Base-by-base conservation (phyloP, 35 echinoderm and acorn worm genomes). In the Chiridota heheva region DNA sequence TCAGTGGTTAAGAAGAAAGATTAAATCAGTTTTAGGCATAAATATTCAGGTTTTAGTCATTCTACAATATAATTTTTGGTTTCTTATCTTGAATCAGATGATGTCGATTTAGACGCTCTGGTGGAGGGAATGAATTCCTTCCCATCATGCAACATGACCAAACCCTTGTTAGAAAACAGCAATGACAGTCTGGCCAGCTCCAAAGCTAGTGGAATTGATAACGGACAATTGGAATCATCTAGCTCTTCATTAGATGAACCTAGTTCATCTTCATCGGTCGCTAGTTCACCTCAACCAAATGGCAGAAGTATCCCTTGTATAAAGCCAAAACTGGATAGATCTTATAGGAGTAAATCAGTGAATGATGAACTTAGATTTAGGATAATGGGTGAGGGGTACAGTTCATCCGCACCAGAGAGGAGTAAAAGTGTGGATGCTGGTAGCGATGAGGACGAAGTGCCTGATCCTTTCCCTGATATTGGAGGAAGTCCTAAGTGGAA, bases 71-170 rank as follows among this genome's bases (percentile, higher is more conserved):
- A 13, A 22, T 53, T 53, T 22, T 53, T 53, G 48, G 48, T 53
- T 53, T 22, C 22, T 22, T 22, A 13, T 10, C 48, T 22, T 53
- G 48, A 13, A 20, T 20, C 74, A 93, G 90, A 92, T 62, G 90
- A 93, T 56, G 90, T 93, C 45, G 90, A 93, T 45, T 67, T 88
- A 58, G 90, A 93, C 79, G 84, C 85, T 20, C 68, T 93, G 7
- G 85, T 93, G 13, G 86, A 92, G 26, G 90, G 84, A 46, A 88
- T 93, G 85, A 92, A 74, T 61, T 88, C 90, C 12, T 93, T 93
- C 53, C 90, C 90, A 7, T 76, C 90, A 13, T 93, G 81, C 63
- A 93, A 88, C 64, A 86, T 88, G 47, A 86, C 74, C 7, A 65
- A 81, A 27, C 90, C 90, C 4, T 80, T 88, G n/a, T 84, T 88